These are phyloP conservation scores for Amazona vittata DNA, from an alignment of 2,113 vertebrate species.

Conservation along the genomic window DNA sequence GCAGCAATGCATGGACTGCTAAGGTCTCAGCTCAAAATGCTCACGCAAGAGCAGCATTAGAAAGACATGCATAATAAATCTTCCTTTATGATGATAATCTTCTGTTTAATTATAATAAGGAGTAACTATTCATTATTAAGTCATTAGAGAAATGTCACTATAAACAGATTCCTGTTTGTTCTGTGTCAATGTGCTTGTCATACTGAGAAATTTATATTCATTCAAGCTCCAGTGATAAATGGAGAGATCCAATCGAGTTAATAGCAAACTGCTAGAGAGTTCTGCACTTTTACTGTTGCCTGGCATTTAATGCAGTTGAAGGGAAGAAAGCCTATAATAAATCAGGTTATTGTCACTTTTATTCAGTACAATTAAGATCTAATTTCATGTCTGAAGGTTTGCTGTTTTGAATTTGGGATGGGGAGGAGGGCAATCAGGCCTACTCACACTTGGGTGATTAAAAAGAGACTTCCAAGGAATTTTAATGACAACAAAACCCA, in stretches of 20 bases:
- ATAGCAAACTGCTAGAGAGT: background rate
- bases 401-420: background rate
- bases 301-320: conserved; percentile 32
- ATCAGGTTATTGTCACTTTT: background rate
- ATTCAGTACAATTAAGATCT: conserved; percentile 6
- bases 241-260: background rate
- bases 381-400: conserved; percentile 2
- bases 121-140: conserved; percentile 41
- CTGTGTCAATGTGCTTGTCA: background rate
- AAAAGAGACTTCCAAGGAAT: background rate
- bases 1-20: background rate
- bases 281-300: background rate
- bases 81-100: background rate
- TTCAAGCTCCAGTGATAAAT: background rate
- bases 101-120: background rate
- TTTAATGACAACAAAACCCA: background rate
- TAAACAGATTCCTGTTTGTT: background rate
- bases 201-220: background rate
- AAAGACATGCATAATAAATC: background rate
- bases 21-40: conserved; percentile 17
- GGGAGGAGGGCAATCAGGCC: background rate
- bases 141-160: background rate
- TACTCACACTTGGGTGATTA: background rate
- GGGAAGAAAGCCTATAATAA: background rate
- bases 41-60: background rate